phyloP scores from a whole-genome alignment of 2,797 vertebrate genomes.

The Aulostomus chinensis region DNA sequence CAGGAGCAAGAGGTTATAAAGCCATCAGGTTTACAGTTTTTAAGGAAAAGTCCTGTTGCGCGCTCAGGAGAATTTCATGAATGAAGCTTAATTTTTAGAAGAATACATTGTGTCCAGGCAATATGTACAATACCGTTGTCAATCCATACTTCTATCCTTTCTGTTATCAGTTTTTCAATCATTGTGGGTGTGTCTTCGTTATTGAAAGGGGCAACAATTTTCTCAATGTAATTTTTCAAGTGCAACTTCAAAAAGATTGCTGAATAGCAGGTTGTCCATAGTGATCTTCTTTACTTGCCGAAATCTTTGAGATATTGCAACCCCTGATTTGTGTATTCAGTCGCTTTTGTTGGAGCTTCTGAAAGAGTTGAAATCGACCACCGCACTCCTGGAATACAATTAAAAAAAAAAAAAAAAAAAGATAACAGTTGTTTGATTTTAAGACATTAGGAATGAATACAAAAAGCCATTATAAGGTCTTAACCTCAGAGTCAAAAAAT shows the following conservation, averaged over 20 bases:
- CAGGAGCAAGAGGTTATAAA: no score
- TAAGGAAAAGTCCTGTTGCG: no score
- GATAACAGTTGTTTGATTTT: background rate
- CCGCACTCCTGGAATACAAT: slow-evolving; percentile 82
- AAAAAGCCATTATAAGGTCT: no score
- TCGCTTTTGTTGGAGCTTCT: slow-evolving; percentile 82
- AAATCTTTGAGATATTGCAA: slow-evolving; percentile 87
- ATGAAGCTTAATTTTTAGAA: slow-evolving; percentile 39
- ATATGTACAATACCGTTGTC: slow-evolving; percentile 32
- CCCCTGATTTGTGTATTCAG: slow-evolving; percentile 82
- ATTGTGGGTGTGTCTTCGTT: slow-evolving; percentile 26
- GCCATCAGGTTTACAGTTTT: no score
- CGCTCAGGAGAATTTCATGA: no score
- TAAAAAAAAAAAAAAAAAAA: slow-evolving; percentile 4
- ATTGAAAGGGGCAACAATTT: slow-evolving; percentile 20
- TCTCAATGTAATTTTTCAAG: slow-evolving; percentile 38
- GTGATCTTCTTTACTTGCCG: slow-evolving; percentile 77
- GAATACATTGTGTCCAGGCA: slow-evolving; percentile 17
- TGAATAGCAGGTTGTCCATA: slow-evolving; percentile 21
- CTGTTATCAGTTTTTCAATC: slow-evolving; percentile 9
- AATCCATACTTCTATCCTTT: slow-evolving; percentile 14
- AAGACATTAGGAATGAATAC: background rate
- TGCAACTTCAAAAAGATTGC: slow-evolving; percentile 57
- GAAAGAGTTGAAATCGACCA: slow-evolving; percentile 85
- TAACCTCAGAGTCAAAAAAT: background rate